Percentiles rank a stretch among this genome's conserved stretches.
phyloP scores from a whole-genome alignment of 2,797 vertebrate genomes.

The Mionectes olivaceus region DNA sequence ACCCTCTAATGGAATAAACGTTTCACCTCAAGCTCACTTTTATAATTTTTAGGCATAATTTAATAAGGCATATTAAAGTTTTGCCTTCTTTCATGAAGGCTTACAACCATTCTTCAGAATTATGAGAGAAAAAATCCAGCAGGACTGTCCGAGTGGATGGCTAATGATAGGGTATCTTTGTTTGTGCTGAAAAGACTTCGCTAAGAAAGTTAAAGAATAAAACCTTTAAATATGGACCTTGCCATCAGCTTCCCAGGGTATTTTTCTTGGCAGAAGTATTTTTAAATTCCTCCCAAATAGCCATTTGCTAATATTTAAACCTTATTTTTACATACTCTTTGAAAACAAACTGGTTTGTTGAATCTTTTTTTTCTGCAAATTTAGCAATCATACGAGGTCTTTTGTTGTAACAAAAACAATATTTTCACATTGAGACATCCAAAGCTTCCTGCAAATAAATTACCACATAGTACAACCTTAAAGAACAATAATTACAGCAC shows the following conservation, averaged over 20 bases:
- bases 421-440: background rate
- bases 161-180: conserved; percentile 19
- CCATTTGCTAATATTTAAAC: conserved; percentile 31
- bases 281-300: conserved; percentile 4
- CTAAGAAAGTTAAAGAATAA: background rate
- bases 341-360: conserved; percentile 29
- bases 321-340: conserved; percentile 16
- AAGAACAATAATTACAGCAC: background rate
- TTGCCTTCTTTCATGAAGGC: background rate
- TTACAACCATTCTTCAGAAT: background rate
- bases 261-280: conserved; percentile 22
- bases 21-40: background rate
- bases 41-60: background rate
- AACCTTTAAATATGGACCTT: conserved; percentile 40
- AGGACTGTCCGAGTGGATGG: background rate
- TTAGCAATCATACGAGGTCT: background rate
- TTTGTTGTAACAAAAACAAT: background rate
- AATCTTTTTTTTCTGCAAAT: background rate
- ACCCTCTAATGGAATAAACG: conserved; percentile 16
- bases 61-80: background rate
- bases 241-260: background rate
- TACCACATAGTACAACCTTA: background rate
- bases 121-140: background rate
- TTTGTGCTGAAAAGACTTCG: conserved; percentile 1
- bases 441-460: conserved; percentile 32